Percentiles rank a stretch among this genome's conserved stretches.
These are phyloP conservation scores for Stenolophus ochropezus DNA, from an alignment of 2,888 invertebrate species.

Conservation along the genomic window DNA sequence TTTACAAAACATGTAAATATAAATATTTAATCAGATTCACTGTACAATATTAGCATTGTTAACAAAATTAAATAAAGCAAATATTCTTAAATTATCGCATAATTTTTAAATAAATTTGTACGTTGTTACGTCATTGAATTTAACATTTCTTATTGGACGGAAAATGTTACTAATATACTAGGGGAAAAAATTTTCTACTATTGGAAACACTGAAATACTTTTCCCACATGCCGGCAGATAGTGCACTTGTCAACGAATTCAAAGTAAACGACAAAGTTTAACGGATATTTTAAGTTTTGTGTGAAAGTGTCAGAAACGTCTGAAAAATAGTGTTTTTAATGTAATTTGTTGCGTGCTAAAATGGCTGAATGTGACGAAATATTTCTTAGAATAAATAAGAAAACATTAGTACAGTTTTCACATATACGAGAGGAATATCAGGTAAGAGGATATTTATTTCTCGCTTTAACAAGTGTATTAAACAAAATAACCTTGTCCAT, in stretches of 20 bases:
- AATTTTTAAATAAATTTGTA: background rate
- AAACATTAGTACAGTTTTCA: background rate
- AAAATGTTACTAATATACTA: background rate
- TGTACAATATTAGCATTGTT: conserved; percentile 42
- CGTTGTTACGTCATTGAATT: background rate
- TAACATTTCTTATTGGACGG: background rate
- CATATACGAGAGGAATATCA: background rate
- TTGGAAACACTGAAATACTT: background rate
- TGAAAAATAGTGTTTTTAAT: conserved; percentile 2
- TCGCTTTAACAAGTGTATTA: background rate
- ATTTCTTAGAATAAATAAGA: background rate
- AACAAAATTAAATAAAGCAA: conserved; percentile 46
- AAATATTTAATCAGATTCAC: conserved; percentile 50
- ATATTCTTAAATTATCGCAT: conserved; percentile 36
- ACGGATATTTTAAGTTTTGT: conserved; percentile 1
- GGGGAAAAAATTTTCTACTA: background rate
- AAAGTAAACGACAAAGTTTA: background rate
- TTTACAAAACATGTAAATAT: conserved; percentile 50
- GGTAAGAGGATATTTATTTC: background rate
- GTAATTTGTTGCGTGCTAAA: background rate
- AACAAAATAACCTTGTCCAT: too few relatives aligned
- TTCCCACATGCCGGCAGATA: background rate
- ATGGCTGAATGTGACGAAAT: conserved; percentile 8
- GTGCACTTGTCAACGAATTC: background rate
- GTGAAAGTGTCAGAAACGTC: background rate